Percentiles rank a stretch among this genome's conserved stretches.
Evolutionary conservation across 2,888 invertebrate species (phyloP).

Genomic region (Galerucella calmariensis): DNA sequence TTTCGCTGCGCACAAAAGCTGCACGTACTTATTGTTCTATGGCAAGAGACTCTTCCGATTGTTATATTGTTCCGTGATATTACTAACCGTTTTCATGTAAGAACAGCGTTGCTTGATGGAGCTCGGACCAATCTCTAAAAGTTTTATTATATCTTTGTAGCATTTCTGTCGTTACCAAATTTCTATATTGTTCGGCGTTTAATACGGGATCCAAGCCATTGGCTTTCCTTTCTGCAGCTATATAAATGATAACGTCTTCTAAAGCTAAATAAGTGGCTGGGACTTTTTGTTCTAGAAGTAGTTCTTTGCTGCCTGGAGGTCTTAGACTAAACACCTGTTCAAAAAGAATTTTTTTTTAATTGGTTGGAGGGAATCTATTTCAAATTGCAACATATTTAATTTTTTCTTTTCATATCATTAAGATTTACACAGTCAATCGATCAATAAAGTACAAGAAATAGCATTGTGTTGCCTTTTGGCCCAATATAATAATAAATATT

Average conservation of each 20-base stretch:
- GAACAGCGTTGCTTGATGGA: slow-evolving; percentile 96
- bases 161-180: slow-evolving; percentile 72
- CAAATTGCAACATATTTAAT: too few relatives aligned
- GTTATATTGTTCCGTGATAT: not conserved
- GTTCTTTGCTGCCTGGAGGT: slow-evolving; percentile 90
- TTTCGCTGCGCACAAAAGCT: too few relatives aligned
- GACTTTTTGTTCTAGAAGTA: slow-evolving; percentile 91
- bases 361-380: too few relatives aligned
- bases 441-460: too few relatives aligned
- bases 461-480: too few relatives aligned
- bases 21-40: too few relatives aligned
- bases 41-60: too few relatives aligned
- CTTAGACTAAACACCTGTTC: slow-evolving; percentile 79
- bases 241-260: slow-evolving; percentile 88
- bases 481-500: too few relatives aligned
- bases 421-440: too few relatives aligned
- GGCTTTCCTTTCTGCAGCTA: slow-evolving; percentile 80
- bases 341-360: not conserved
- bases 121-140: slow-evolving; percentile 89
- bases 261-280: slow-evolving; percentile 95
- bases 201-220: slow-evolving; percentile 84
- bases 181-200: slow-evolving; percentile 80
- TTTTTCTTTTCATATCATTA: too few relatives aligned
- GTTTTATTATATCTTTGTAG: slow-evolving; percentile 76
- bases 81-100: slow-evolving; percentile 91